Conservation (phyloP, 2,113 vertebrate species). For the Cyanistes caeruleus region DNA sequence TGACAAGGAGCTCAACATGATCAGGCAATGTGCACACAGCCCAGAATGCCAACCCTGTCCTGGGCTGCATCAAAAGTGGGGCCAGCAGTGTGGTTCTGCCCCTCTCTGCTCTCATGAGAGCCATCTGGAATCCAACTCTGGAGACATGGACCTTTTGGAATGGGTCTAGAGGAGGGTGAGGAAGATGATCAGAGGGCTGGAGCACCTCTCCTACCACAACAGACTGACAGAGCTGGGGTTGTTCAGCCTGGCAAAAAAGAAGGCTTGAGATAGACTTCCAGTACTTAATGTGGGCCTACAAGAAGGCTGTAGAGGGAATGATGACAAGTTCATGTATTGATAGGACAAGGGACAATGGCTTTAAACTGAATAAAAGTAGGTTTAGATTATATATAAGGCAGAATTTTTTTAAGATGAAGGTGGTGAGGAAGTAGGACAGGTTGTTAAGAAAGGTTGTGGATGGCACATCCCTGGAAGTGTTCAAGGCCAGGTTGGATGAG, state of each 20-base stretch:
- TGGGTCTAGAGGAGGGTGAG: neutral
- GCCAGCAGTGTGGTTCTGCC: neutral
- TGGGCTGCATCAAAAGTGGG: neutral
- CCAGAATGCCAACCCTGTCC: neutral
- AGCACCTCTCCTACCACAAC: neutral
- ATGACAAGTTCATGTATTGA: neutral
- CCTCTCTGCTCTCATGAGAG: neutral
- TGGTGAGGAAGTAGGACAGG: neutral
- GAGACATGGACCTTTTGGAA: neutral
- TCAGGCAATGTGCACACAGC: rapidly evolving
- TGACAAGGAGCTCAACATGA: neutral
- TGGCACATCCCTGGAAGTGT: neutral
- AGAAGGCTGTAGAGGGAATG: neutral
- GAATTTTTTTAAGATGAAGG: neutral
- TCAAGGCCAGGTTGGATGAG: neutral
- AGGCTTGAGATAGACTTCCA: neutral
- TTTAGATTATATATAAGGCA: neutral
- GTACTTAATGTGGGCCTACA: neutral
- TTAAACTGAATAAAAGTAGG: neutral
- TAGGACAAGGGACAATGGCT: neutral
- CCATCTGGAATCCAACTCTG: neutral
- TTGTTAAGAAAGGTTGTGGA: neutral
- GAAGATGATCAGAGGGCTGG: neutral
- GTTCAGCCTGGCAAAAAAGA: neutral
- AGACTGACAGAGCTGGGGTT: neutral